Conservation (phyloP, 2,797 vertebrate species). For the Selene dorsalis region DNA sequence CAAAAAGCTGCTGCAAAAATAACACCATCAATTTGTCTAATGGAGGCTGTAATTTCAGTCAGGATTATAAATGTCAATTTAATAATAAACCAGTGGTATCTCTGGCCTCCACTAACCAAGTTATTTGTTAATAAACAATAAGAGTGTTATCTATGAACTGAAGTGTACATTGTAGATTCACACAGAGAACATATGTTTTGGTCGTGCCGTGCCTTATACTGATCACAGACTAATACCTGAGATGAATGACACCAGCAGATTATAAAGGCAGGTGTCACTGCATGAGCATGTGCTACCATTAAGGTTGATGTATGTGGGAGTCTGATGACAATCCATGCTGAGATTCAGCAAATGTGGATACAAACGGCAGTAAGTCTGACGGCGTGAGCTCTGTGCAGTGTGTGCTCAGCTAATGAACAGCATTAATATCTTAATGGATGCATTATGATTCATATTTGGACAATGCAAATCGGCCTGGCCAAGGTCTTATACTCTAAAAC, state of each 20-base stretch:
- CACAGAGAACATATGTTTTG: slow-evolving; percentile 12
- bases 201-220: neutral
- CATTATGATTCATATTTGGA: slow-evolving; percentile 59
- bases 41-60: slow-evolving; percentile 22
- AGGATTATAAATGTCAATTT: slow-evolving; percentile 21
- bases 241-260: slow-evolving; percentile 21
- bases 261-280: slow-evolving; percentile 16
- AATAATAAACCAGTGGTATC: slow-evolving; percentile 33
- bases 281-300: slow-evolving; percentile 46
- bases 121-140: slow-evolving; percentile 13
- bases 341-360: slow-evolving; percentile 41
- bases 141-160: slow-evolving; percentile 2
- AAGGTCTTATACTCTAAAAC: slow-evolving; percentile 41
- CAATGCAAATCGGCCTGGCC: slow-evolving; percentile 21
- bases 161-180: slow-evolving; percentile 4
- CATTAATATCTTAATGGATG: slow-evolving; percentile 61
- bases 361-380: slow-evolving; percentile 31
- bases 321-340: slow-evolving; percentile 66
- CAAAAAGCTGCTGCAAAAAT: slow-evolving; percentile 36
- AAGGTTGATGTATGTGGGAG: slow-evolving; percentile 60
- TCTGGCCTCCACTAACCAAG: neutral
- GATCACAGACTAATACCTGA: slow-evolving; percentile 13
- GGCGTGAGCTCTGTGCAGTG: slow-evolving; percentile 31
- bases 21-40: slow-evolving; percentile 37
- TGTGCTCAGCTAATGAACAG: slow-evolving; percentile 55